These are phyloP conservation scores for Caracal caracal DNA, from an alignment of 2,113 vertebrate genomes.

Conservation along the genomic window DNA sequence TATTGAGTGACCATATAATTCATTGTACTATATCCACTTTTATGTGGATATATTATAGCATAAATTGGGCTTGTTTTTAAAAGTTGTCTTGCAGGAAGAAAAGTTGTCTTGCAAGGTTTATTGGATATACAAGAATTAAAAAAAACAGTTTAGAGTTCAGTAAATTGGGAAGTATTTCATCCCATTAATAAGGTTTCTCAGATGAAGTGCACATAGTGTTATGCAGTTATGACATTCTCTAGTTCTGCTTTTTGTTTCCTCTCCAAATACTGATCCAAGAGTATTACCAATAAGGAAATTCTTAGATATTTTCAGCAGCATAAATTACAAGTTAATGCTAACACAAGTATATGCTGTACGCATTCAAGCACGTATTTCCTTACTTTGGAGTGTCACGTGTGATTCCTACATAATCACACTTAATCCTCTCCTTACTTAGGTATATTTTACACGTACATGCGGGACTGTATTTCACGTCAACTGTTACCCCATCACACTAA, in stretches of 20 bases:
- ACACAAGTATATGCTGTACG: background rate
- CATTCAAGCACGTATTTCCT: background rate
- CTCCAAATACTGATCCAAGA: background rate
- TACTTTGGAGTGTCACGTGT: background rate
- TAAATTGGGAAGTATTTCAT: background rate
- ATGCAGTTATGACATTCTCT: background rate
- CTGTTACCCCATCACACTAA: background rate
- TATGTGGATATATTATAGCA: background rate
- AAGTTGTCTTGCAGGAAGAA: background rate
- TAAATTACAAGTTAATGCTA: background rate
- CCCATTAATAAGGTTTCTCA: slow-evolving; percentile 3
- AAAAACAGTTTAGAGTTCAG: background rate
- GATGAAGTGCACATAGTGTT: background rate
- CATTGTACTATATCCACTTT: background rate
- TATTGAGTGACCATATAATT: background rate
- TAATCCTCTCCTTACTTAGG: background rate
- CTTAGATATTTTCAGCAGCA: background rate
- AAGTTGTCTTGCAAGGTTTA: background rate
- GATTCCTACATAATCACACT: background rate
- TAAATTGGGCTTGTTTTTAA: background rate
- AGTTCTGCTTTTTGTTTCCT: slow-evolving; percentile 10
- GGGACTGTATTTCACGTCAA: background rate
- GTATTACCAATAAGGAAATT: background rate
- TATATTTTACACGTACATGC: background rate
- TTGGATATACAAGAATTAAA: background rate